Evolutionary conservation across 2,888 invertebrate species (phyloP), one percentile per base, ranked within the genome.

Genomic region (Choristoneura rosaceana): DNA sequence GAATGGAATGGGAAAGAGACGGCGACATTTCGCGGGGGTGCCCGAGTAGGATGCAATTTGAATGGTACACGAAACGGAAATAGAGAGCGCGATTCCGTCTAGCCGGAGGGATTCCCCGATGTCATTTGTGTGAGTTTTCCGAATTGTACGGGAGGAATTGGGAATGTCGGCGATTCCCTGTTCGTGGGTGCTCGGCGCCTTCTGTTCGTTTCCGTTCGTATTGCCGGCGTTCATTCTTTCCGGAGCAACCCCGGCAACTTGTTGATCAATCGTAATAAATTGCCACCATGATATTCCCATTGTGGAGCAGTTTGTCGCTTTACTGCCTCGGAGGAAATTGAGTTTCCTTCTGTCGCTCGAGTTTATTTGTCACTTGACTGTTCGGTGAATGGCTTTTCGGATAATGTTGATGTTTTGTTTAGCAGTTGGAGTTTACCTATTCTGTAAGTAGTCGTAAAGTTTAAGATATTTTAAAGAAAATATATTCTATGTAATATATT

Each of bases 191-290:
- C 38, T 69, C 70, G 71, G 55, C 38, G 61, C 62, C 52, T 68
- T 68, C 71, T 68, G 73, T 75, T 73, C 75, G 76, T 76, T 75
- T 60, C 67, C 76, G 74, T 76, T 76, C 75, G 77, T 58, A 78
- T 80, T 78, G 80, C 81, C 84, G 85, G 82, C 79, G 81, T 85
- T 86, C 88, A 89, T 91, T 91, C 91, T 90, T 91, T 90, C 88
- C 86, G 79, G 68, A 71, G 77, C 76, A 87, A 86, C 91, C 92
- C 91, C 90, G 86, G 89, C 93, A 88, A 94, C 94, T 94, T 94
- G 94, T 94, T 94, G 94, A 93, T 89, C 94, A 92, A 90, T 93
- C 89, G 92, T 93, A 93, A 93, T 93, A 94, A 93, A 94, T 93
- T 92, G 92, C 92, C 90, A 89, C 89, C 91, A 88, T 92, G 91